phyloP scores from a whole-genome alignment of 2,797 vertebrate genomes.

The Halcyon leucocephala region DNA sequence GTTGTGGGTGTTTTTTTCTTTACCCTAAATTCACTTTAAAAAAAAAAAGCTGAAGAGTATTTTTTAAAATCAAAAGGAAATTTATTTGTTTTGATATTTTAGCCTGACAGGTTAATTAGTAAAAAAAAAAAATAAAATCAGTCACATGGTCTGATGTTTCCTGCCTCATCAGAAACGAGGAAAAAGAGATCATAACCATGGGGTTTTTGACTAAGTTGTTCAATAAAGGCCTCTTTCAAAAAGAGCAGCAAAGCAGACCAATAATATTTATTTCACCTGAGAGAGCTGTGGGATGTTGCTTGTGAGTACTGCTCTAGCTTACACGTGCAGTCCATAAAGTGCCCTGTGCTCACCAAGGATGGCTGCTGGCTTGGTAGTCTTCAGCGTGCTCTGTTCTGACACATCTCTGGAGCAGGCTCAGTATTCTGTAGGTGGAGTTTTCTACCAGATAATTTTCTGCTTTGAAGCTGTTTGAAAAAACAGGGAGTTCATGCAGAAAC shows the following conservation, averaged over 20 bases:
- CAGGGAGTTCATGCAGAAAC: background rate
- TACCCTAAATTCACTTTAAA: background rate
- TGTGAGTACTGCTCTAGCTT: background rate
- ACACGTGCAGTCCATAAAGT: background rate
- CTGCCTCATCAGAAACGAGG: background rate
- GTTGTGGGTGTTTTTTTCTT: background rate
- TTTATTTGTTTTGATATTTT: background rate
- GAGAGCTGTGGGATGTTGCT: background rate
- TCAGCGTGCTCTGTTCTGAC: fast-evolving
- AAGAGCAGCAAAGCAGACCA: background rate
- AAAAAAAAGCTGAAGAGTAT: background rate
- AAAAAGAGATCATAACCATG: background rate
- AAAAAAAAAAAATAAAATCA: background rate
- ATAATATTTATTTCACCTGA: background rate
- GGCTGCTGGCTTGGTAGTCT: background rate
- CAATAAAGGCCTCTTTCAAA: background rate
- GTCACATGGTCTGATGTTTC: background rate
- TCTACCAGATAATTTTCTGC: background rate
- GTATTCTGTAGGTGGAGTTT: background rate
- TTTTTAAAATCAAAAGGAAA: background rate
- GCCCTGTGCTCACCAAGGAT: too few relatives aligned
- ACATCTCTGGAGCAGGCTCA: background rate
- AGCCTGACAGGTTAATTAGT: background rate
- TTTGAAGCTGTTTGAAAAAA: background rate
- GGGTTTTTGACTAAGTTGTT: background rate